Conservation (phyloP, 2,888 invertebrate species). For the Dendrolimus houi region DNA sequence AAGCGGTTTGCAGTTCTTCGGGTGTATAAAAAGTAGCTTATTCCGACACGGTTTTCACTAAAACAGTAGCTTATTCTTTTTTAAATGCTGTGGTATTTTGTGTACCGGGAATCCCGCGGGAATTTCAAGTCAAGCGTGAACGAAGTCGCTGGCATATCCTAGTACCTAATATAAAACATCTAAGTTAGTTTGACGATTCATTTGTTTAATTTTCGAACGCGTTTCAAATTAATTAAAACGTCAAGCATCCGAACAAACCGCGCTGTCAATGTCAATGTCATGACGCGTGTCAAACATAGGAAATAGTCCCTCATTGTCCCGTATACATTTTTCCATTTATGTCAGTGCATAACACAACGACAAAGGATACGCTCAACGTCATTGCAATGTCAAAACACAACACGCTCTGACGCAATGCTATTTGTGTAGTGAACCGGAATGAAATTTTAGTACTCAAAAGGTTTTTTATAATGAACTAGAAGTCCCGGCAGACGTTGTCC, state of each 20-base stretch:
- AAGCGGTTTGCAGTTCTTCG: too few relatives aligned
- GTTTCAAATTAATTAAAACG: constrained; percentile 2
- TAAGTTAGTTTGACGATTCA: too few relatives aligned
- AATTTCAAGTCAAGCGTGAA: too few relatives aligned
- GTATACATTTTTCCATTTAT: constrained; percentile 53
- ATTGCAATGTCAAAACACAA: constrained; percentile 12
- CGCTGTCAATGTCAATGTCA: constrained; percentile 15
- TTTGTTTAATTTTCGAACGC: too few relatives aligned
- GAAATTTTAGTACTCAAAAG: constrained; percentile 1
- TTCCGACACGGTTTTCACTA: too few relatives aligned
- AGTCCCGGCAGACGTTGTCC: not conserved
- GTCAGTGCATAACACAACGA: constrained; percentile 28
- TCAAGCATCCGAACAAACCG: constrained; percentile 1
- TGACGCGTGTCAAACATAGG: constrained; percentile 34
- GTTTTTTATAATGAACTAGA: constrained; percentile 10
- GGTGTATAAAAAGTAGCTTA: too few relatives aligned
- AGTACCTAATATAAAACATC: too few relatives aligned
- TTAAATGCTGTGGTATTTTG: too few relatives aligned
- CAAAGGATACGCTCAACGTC: constrained; percentile 25
- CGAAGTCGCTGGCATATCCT: too few relatives aligned
- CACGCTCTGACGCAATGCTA: constrained; percentile 13
- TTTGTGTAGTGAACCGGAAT: constrained; percentile 6
- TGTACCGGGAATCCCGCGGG: too few relatives aligned
- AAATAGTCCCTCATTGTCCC: constrained; percentile 44
- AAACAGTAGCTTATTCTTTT: too few relatives aligned